Conservation (phyloP, 2,888 invertebrate species). For the Synergus laeviventris region DNA sequence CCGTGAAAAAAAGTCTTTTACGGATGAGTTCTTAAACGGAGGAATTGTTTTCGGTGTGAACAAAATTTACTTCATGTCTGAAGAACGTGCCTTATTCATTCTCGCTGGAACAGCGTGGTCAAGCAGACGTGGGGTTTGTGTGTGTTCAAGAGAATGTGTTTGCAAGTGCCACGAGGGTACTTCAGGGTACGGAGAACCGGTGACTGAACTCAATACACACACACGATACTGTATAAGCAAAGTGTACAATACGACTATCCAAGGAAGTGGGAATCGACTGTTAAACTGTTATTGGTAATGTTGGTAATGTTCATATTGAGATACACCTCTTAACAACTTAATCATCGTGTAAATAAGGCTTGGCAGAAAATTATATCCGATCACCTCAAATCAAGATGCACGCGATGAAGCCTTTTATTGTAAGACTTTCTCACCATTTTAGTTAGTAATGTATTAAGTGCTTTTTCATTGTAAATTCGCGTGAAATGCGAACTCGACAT, state of each 20-base stretch:
- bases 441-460: background rate
- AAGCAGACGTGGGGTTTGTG: background rate
- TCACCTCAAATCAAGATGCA: conserved; percentile 11
- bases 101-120: background rate
- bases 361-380: background rate
- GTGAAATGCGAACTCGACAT: background rate
- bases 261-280: background rate
- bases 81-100: background rate
- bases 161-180: background rate
- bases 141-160: no score
- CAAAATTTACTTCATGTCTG: conserved; percentile 8
- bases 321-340: conserved; percentile 14
- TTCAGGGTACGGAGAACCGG: background rate
- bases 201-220: background rate
- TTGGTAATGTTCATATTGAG: background rate
- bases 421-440: background rate
- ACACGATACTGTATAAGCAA: background rate
- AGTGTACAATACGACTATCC: background rate
- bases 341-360: conserved; percentile 3
- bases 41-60: background rate
- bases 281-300: background rate
- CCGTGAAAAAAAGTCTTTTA: background rate
- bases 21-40: background rate
- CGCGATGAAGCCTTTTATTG: background rate
- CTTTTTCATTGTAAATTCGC: background rate